These are phyloP conservation scores for Hyperopisus bebe DNA, from an alignment of 2,113 vertebrate species.

Conservation along the genomic window DNA sequence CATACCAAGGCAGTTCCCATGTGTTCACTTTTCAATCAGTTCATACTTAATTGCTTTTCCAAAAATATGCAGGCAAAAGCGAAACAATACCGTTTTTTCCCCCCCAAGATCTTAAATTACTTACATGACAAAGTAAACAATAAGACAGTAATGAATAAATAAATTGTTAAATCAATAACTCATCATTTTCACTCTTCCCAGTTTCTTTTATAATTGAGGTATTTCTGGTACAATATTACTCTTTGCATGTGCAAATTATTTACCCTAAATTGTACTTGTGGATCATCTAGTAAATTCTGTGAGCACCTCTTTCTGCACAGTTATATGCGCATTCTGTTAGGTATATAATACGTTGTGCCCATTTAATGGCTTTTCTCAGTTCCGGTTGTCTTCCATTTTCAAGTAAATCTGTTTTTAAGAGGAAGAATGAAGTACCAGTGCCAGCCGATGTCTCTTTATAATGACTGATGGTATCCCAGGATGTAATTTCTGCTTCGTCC, in stretches of 20 bases:
- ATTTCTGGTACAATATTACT: neutral
- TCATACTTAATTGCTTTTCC: neutral
- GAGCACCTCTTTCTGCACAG: neutral
- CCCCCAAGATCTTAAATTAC: neutral
- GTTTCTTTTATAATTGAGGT: neutral
- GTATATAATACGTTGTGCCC: neutral
- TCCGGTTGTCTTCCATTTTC: neutral
- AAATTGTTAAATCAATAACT: neutral
- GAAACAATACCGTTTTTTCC: neutral
- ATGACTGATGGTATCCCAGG: neutral
- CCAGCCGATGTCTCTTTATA: neutral
- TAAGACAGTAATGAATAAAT: neutral
- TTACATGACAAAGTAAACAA: neutral
- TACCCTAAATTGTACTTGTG: neutral
- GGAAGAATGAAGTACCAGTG: neutral
- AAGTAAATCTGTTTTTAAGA: conserved; percentile 1
- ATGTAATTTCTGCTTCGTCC: neutral
- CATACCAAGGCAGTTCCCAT: neutral
- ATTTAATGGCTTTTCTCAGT: neutral
- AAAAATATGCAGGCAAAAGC: neutral
- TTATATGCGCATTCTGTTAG: neutral
- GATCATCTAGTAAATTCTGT: neutral
- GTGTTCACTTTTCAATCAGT: neutral
- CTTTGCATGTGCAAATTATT: neutral
- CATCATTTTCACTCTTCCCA: neutral